A percentile compares a stretch with the other conserved stretches of the same genome.
phyloP scores from a whole-genome alignment of 2,888 invertebrate genomes.

The Calameuta filiformis region DNA sequence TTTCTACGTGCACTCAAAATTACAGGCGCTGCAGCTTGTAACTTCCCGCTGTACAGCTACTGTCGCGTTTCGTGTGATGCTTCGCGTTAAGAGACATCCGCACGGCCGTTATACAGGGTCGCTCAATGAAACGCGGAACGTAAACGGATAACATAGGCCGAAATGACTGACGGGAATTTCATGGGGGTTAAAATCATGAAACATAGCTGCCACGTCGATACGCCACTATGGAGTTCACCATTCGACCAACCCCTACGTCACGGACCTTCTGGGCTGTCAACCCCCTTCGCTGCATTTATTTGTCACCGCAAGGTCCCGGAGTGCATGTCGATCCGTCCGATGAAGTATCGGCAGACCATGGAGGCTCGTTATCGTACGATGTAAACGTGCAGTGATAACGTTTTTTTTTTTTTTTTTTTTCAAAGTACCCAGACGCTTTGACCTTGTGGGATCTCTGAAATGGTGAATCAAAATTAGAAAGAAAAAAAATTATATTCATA shows the following conservation, averaged over 20 bases:
- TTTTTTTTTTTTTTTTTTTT: neutral
- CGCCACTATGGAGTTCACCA: neutral
- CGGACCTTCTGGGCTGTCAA: slow-evolving; percentile 32
- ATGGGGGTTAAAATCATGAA: slow-evolving; percentile 32
- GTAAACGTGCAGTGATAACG: neutral
- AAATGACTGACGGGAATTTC: slow-evolving; percentile 41
- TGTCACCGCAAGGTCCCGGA: neutral
- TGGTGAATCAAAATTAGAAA: no score
- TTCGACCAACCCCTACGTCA: slow-evolving; percentile 7
- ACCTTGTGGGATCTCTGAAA: neutral
- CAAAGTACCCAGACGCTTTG: neutral
- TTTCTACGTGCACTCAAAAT: neutral
- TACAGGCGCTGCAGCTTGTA: neutral
- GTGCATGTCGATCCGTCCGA: neutral
- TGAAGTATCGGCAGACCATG: neutral
- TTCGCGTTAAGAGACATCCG: neutral
- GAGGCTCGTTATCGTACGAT: neutral
- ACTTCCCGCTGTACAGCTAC: neutral
- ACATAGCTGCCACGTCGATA: slow-evolving; percentile 14
- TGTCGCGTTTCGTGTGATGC: neutral
- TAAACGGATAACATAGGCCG: slow-evolving; percentile 36
- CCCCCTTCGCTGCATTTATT: slow-evolving; percentile 5
- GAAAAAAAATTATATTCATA: neutral
- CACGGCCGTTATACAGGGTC: slow-evolving; percentile 1
- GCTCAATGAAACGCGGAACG: slow-evolving; percentile 39